Conservation (phyloP, 2,797 vertebrate species). For the Pampus argenteus region DNA sequence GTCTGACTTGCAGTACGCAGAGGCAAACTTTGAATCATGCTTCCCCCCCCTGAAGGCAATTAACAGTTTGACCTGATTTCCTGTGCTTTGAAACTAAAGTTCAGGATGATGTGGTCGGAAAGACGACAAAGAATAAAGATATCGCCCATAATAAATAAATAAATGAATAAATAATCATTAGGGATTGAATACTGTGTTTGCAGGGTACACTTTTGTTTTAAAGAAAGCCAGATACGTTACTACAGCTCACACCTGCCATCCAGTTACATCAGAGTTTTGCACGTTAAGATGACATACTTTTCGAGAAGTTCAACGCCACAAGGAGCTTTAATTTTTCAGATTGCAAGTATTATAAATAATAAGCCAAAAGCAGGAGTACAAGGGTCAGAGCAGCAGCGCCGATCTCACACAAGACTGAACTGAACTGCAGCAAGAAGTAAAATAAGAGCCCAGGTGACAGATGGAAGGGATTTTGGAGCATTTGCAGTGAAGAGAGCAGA, state of each 20-base stretch:
- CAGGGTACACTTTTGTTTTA: neutral
- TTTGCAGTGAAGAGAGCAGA: constrained; percentile 47
- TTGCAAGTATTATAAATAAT: constrained; percentile 1
- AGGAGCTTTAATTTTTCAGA: neutral
- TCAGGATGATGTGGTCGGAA: constrained; percentile 46
- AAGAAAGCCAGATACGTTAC: neutral
- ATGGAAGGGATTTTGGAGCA: constrained; percentile 57
- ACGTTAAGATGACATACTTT: constrained; percentile 2
- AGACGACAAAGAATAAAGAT: constrained; percentile 12
- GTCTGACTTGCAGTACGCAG: constrained; percentile 17
- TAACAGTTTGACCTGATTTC: constrained; percentile 66
- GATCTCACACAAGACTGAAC: constrained; percentile 24
- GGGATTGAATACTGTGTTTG: neutral
- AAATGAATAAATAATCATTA: constrained; percentile 4
- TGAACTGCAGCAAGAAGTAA: constrained; percentile 33
- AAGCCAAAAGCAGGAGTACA: neutral
- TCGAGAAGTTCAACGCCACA: neutral
- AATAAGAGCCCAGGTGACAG: constrained; percentile 48
- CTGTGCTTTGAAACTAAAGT: constrained; percentile 47
- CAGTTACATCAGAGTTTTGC: neutral
- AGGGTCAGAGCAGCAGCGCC: constrained; percentile 10
- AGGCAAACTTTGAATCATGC: constrained; percentile 45
- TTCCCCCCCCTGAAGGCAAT: constrained; percentile 42
- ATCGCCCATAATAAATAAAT: neutral
- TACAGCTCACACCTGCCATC: neutral